These are phyloP conservation scores for Polyommatus icarus DNA, from an alignment of 2,888 invertebrate species.

Conservation along the genomic window DNA sequence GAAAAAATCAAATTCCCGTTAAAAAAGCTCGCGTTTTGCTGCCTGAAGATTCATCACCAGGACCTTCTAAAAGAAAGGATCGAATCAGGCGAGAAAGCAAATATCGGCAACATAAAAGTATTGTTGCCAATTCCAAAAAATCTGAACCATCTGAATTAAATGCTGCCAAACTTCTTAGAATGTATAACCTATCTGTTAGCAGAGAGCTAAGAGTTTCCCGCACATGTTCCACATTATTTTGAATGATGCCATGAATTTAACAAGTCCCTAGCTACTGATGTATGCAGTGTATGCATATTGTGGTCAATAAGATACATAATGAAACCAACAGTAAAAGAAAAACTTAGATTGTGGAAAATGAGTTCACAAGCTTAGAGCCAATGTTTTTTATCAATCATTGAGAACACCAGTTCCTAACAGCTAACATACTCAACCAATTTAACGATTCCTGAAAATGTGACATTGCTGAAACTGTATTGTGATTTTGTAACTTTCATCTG, in stretches of 20 bases:
- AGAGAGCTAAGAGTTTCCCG: conserved; percentile 2
- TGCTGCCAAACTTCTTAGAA: conserved; percentile 25
- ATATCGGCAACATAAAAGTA: too few relatives aligned
- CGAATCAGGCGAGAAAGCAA: too few relatives aligned
- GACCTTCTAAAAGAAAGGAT: too few relatives aligned
- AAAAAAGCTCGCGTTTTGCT: too few relatives aligned
- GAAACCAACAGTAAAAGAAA: conserved; percentile 37
- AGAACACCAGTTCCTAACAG: conserved; percentile 32
- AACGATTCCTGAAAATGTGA: conserved; percentile 13
- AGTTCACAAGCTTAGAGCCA: conserved; percentile 37
- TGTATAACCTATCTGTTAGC: background rate
- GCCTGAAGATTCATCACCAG: too few relatives aligned
- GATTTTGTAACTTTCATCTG: background rate
- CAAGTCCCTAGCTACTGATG: background rate
- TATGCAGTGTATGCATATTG: background rate
- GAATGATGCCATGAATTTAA: background rate
- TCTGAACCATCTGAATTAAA: conserved; percentile 30
- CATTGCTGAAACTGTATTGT: background rate
- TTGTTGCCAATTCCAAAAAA: too few relatives aligned
- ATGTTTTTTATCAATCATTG: conserved; percentile 37
- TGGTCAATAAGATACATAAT: conserved; percentile 30
- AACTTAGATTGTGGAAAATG: conserved; percentile 34
- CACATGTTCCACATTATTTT: background rate
- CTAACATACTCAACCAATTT: conserved; percentile 16
- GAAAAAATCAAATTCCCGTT: too few relatives aligned